Evolutionary conservation across 2,113 vertebrate genomes (phyloP).

Genomic region (Pavo muticus): DNA sequence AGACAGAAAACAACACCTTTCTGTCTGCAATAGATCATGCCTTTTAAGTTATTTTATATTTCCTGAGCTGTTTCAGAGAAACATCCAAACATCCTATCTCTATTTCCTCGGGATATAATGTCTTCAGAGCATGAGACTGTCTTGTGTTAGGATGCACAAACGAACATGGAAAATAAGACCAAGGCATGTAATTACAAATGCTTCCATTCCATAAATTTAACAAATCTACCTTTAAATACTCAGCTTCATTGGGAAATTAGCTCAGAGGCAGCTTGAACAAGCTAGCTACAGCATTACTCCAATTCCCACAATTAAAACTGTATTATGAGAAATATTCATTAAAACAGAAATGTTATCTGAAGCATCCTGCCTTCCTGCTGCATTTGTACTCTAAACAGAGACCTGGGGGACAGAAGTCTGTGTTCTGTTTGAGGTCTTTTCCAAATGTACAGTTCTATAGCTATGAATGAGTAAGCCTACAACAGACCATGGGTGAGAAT

Average conservation of each 20-base stretch:
- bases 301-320: neutral
- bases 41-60: neutral
- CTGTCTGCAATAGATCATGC: neutral
- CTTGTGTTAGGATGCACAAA: neutral
- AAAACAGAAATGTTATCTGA: neutral
- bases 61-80: neutral
- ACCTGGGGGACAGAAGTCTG: neutral
- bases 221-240: neutral
- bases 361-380: neutral
- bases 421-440: neutral
- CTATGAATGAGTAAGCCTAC: neutral
- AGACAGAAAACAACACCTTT: neutral
- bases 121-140: neutral
- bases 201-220: neutral
- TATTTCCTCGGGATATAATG: neutral
- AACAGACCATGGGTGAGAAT: neutral
- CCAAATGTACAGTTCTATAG: neutral
- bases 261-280: neutral
- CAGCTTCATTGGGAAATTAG: neutral
- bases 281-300: neutral
- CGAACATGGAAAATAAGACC: neutral
- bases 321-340: neutral
- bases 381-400: neutral
- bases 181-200: neutral
- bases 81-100: neutral